These are phyloP conservation scores for Hirtodrosophila cameraria DNA, from an alignment of 2,888 invertebrate species.

Conservation along the genomic window DNA sequence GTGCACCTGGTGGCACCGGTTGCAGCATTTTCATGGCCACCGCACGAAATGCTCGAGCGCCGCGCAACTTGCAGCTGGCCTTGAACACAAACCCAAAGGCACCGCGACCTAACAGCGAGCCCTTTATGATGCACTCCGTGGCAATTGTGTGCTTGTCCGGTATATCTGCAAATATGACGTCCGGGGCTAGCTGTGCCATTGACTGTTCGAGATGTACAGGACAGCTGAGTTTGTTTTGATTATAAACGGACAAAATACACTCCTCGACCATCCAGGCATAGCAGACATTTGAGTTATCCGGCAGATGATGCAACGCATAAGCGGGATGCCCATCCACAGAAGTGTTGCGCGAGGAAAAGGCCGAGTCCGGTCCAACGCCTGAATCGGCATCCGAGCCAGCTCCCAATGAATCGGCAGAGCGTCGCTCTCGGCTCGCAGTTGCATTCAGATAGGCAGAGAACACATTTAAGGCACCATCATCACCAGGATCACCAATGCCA, in stretches of 20 bases:
- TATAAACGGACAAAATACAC: constrained; percentile 95
- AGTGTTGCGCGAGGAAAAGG: constrained; percentile 92
- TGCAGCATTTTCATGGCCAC: constrained; percentile 98
- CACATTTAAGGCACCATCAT: constrained; percentile 76
- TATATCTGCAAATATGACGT: constrained; percentile 96
- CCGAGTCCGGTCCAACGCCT: constrained; percentile 93
- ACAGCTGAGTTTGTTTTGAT: constrained; percentile 89
- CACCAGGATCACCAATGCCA: constrained; percentile 64
- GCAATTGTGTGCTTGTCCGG: constrained; percentile 92
- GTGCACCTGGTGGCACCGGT: constrained; percentile 92
- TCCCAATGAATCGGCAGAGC: constrained; percentile 85
- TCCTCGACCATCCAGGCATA: constrained; percentile 97
- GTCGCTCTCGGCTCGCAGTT: constrained; percentile 75
- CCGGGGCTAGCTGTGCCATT: constrained; percentile 94
- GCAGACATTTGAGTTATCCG: constrained; percentile 84
- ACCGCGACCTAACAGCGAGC: constrained; percentile 94
- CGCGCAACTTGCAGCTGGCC: constrained; percentile 88
- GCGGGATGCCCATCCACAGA: constrained; percentile 91
- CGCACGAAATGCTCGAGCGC: constrained; percentile 86
- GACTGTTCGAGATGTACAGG: constrained; percentile 91
- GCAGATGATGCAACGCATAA: constrained; percentile 78
- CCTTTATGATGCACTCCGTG: constrained; percentile 91
- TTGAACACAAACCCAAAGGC: constrained; percentile 99
- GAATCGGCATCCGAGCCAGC: constrained; percentile 91
- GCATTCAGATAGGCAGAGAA: constrained; percentile 81